A percentile compares a stretch with the other conserved stretches of the same genome.
Evolutionary conservation across 2,888 invertebrate genomes (phyloP).

Genomic region (Thecophora atra): DNA sequence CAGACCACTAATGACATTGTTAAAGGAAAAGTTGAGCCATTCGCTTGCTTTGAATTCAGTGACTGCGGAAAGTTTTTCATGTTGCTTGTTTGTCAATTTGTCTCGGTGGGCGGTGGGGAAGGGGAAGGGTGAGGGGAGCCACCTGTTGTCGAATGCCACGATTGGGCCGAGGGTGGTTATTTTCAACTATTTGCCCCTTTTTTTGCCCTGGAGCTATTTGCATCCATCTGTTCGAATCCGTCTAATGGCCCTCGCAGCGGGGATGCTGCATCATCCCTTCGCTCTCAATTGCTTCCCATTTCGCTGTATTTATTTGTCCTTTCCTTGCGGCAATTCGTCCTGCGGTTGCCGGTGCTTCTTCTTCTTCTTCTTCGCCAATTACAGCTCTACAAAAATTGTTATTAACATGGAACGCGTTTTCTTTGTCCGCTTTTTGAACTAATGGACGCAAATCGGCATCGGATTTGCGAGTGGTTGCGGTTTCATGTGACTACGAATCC

Average conservation of each 20-base stretch:
- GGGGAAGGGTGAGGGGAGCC: neutral
- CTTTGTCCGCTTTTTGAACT: neutral
- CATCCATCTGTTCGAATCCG: conserved; percentile 6
- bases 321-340: conserved; percentile 8
- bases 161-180: neutral
- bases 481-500: too few species aligned
- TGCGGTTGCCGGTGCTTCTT: conserved; percentile 22
- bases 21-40: conserved; percentile 30
- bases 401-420: conserved; percentile 6
- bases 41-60: conserved; percentile 18
- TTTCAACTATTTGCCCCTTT: too few species aligned
- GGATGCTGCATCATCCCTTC: neutral
- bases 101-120: neutral
- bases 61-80: conserved; percentile 2
- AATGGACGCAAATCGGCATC: conserved; percentile 30
- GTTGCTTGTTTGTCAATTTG: conserved; percentile 12
- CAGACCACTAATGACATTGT: conserved; percentile 37
- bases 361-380: conserved; percentile 24
- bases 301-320: neutral
- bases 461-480: too few species aligned
- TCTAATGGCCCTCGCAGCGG: neutral
- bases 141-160: conserved; percentile 8
- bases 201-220: neutral
- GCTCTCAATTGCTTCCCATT: neutral
- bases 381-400: conserved; percentile 34